Evolutionary conservation across 2,797 vertebrate species (phyloP).

Genomic region (Carapus acus): DNA sequence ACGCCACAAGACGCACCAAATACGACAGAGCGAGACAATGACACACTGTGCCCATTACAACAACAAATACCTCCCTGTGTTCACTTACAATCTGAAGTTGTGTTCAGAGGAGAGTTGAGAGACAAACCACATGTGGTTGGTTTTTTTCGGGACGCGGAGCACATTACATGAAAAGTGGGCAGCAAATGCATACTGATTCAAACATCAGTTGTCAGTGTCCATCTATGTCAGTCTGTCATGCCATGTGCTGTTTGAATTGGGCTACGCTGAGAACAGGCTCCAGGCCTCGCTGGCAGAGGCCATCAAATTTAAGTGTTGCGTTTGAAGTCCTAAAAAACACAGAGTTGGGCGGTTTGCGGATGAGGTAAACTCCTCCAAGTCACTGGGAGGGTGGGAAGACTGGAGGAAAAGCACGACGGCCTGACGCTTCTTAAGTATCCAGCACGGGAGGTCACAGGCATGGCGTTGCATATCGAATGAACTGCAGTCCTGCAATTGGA

Average conservation of each 20-base stretch:
- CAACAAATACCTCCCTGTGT: constrained; percentile 27
- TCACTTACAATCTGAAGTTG: constrained; percentile 25
- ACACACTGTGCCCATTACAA: constrained; percentile 15
- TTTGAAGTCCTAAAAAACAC: constrained; percentile 39
- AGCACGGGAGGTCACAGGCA: constrained; percentile 32
- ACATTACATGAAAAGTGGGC: constrained; percentile 19
- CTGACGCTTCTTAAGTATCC: constrained; percentile 33
- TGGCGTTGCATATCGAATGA: constrained; percentile 47
- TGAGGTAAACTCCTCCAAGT: constrained; percentile 22
- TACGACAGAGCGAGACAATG: constrained; percentile 15
- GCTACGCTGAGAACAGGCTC: constrained; percentile 26
- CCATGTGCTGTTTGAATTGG: constrained; percentile 37
- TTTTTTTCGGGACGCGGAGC: constrained; percentile 11
- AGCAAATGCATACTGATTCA: constrained; percentile 35
- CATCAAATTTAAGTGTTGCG: constrained; percentile 27
- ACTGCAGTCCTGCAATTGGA: constrained; percentile 37
- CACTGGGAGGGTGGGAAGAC: constrained; percentile 13
- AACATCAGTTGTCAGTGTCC: constrained; percentile 41
- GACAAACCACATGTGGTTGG: constrained; percentile 37
- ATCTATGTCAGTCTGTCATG: constrained; percentile 23
- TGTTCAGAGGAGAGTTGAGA: constrained; percentile 36
- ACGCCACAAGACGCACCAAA: constrained; percentile 18
- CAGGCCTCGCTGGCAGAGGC: constrained; percentile 19
- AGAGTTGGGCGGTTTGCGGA: constrained; percentile 23
- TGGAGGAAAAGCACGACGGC: constrained; percentile 13